phyloP scores from a whole-genome alignment of 2,888 invertebrate species.

The Drosophila leonis region DNA sequence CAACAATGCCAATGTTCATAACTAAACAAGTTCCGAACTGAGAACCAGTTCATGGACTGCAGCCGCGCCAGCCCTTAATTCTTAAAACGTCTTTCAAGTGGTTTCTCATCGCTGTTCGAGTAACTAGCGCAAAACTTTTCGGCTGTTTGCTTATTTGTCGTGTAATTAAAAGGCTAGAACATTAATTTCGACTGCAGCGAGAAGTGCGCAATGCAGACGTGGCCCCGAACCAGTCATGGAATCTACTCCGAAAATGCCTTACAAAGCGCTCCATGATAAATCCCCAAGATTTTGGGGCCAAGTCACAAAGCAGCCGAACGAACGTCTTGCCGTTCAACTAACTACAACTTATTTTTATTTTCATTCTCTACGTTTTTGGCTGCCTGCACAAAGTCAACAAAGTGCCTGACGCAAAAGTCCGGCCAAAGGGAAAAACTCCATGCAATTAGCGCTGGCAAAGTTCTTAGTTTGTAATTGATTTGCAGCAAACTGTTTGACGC shows the following conservation, averaged over 20 bases:
- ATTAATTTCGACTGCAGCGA: slow-evolving; percentile 72
- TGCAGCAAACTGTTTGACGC: slow-evolving; percentile 76
- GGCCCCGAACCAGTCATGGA: slow-evolving; percentile 21
- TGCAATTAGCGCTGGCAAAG: slow-evolving; percentile 74
- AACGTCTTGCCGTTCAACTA: slow-evolving; percentile 50
- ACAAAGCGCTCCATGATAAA: slow-evolving; percentile 69
- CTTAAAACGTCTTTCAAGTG: slow-evolving; percentile 11
- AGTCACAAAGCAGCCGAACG: slow-evolving; percentile 41
- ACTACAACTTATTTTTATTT: slow-evolving; percentile 71
- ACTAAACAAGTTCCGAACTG: neutral
- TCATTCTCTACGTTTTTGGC: slow-evolving; percentile 60
- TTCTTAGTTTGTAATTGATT: slow-evolving; percentile 74
- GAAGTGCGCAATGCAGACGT: slow-evolving; percentile 71
- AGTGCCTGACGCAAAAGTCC: slow-evolving; percentile 46
- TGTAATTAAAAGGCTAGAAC: slow-evolving; percentile 77
- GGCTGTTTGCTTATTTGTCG: slow-evolving; percentile 75
- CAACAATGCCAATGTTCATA: too few relatives aligned
- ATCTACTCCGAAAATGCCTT: slow-evolving; percentile 33
- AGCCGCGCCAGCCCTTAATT: slow-evolving; percentile 11
- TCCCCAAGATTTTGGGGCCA: slow-evolving; percentile 58
- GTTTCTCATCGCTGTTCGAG: slow-evolving; percentile 30
- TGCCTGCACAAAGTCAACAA: slow-evolving; percentile 70
- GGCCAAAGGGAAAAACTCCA: slow-evolving; percentile 46
- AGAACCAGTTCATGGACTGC: neutral
- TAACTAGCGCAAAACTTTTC: slow-evolving; percentile 56